A percentile compares a stretch with the other conserved stretches of the same genome.
These are phyloP conservation scores for Carettochelys insculpta DNA, from an alignment of 2,113 vertebrate genomes.

Conservation along the genomic window DNA sequence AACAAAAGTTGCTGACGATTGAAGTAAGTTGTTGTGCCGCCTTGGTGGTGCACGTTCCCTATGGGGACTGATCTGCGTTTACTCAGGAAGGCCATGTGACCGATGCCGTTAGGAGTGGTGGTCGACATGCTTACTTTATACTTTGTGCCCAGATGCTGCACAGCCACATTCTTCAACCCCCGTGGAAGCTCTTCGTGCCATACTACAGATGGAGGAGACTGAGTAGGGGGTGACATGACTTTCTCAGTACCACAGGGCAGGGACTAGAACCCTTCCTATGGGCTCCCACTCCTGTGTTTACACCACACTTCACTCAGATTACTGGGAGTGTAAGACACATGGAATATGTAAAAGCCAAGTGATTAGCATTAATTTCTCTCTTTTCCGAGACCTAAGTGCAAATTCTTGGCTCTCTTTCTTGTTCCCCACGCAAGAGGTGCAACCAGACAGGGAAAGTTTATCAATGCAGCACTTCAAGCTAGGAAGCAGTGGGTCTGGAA, in stretches of 20 bases:
- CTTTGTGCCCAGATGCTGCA: not conserved
- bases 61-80: not conserved
- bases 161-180: not conserved
- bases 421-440: rapidly evolving
- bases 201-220: not conserved
- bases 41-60: rapidly evolving
- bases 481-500: rapidly evolving
- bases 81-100: not conserved
- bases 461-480: rapidly evolving
- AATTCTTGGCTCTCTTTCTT: not conserved
- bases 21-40: rapidly evolving
- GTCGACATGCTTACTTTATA: rapidly evolving
- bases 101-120: not conserved
- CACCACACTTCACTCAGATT: rapidly evolving
- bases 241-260: not conserved
- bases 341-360: rapidly evolving
- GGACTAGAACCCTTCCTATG: not conserved
- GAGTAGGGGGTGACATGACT: not conserved
- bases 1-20: not conserved
- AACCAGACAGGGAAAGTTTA: rapidly evolving
- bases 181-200: not conserved
- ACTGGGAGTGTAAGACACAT: rapidly evolving
- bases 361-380: not conserved
- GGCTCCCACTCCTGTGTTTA: not conserved
- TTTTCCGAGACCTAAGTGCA: not conserved